A percentile compares a stretch with the other conserved stretches of the same genome.
These are phyloP conservation scores for Penaeus japonicus DNA, from an alignment of 1,140 invertebrate species.

Conservation along the genomic window DNA sequence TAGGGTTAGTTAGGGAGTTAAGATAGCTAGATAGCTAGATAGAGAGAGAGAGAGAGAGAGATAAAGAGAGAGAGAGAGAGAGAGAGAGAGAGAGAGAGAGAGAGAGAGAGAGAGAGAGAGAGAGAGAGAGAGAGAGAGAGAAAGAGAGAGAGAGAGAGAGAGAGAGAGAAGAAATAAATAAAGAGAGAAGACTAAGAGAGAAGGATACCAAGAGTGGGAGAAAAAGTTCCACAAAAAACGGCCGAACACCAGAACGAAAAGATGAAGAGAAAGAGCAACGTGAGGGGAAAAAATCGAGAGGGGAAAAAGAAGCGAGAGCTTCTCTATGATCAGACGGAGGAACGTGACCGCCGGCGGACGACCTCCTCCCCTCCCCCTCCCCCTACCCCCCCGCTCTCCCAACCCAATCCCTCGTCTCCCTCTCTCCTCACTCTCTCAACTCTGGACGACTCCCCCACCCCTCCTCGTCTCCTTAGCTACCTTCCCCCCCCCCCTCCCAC, in stretches of 20 bases:
- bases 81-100: neutral
- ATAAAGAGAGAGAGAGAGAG: neutral
- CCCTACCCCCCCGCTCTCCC: too few species aligned
- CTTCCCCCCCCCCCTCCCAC: neutral
- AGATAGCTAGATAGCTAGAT: neutral
- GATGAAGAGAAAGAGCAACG: too few species aligned
- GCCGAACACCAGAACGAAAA: too few species aligned
- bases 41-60: neutral
- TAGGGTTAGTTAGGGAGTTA: neutral
- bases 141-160: conserved; percentile 25
- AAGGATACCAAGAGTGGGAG: too few species aligned
- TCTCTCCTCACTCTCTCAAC: neutral
- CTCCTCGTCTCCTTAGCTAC: neutral
- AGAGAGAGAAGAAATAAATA: neutral
- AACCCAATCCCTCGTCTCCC: neutral
- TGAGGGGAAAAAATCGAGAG: too few species aligned
- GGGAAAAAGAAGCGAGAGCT: neutral
- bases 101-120: conserved; percentile 4
- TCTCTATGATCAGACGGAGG: too few species aligned
- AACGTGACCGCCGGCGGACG: too few species aligned
- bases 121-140: neutral
- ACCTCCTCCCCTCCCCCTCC: neutral
- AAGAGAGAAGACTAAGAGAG: neutral
- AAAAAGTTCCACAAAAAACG: too few species aligned
- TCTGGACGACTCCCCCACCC: neutral